A percentile compares a stretch with the other conserved stretches of the same genome.
phyloP scores from a whole-genome alignment of 2,888 invertebrate species.

The Minunthozetes semirufus region DNA sequence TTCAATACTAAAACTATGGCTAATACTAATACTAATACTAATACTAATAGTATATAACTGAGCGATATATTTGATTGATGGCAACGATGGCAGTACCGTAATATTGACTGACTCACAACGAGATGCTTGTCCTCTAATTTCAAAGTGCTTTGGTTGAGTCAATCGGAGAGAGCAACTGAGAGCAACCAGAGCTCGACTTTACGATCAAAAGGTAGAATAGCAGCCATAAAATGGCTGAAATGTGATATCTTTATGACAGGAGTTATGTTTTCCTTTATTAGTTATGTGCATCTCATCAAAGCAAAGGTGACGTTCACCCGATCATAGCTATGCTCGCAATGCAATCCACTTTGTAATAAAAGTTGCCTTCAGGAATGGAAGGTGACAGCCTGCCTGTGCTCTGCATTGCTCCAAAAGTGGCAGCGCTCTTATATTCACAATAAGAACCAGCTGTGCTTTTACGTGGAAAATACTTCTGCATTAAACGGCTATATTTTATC shows the following conservation, averaged over 20 bases:
- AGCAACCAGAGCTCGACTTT: background rate
- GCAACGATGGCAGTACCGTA: constrained; percentile 14
- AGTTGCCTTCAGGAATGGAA: constrained; percentile 5
- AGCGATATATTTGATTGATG: constrained; percentile 19
- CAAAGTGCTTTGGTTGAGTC: background rate
- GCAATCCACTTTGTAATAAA: constrained; percentile 7
- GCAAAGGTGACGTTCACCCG: constrained; percentile 17
- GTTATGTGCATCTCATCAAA: constrained; percentile 28
- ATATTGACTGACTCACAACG: constrained; percentile 15
- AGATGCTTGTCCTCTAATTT: constrained; percentile 17
- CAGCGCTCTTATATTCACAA: constrained; percentile 14
- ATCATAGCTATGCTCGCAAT: background rate
- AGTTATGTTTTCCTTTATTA: constrained; percentile 20
- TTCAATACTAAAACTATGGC: background rate
- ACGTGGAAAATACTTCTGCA: background rate
- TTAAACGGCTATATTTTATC: constrained; percentile 28
- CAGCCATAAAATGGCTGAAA: constrained; percentile 6
- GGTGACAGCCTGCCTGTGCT: background rate
- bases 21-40: no score
- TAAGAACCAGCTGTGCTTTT: constrained; percentile 29
- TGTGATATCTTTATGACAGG: constrained; percentile 26
- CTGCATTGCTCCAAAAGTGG: background rate
- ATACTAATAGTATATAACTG: no score
- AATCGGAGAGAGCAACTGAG: background rate
- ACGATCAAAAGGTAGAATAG: constrained; percentile 18